Percentiles rank a stretch among this genome's conserved stretches.
Conservation (phyloP, 2,797 vertebrate genomes). For the Centroberyx gerrardi region DNA sequence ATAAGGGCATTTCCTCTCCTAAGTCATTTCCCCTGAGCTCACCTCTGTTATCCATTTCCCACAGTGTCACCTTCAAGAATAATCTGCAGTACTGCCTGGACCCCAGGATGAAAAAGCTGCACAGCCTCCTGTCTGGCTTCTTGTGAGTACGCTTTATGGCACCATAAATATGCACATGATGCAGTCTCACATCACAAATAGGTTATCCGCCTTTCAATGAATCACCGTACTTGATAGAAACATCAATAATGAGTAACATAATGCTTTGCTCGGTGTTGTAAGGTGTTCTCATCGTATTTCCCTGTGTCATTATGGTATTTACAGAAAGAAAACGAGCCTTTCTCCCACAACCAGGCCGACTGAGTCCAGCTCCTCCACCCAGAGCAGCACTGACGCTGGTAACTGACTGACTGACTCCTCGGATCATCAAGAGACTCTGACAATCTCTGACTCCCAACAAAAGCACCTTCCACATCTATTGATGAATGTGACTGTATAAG, state of each 20-base stretch:
- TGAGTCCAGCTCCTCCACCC: not conserved
- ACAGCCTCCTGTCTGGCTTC: constrained; percentile 25
- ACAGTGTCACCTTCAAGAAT: constrained; percentile 62
- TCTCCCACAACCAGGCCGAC: not conserved
- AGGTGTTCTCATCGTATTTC: constrained; percentile 29
- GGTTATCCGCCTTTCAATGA: not conserved
- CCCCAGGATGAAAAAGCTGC: constrained; percentile 6
- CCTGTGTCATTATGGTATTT: constrained; percentile 6
- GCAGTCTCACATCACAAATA: not conserved
- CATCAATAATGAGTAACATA: not conserved
- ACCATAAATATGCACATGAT: not conserved
- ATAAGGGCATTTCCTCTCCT: not conserved
- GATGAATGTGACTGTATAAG: not conserved
- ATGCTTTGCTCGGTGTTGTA: not conserved
- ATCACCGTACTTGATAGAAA: not conserved
- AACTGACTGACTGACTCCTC: constrained; percentile 11
- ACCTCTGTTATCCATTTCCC: constrained; percentile 20
- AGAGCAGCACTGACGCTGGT: not conserved
- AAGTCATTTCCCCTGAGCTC: constrained; percentile 6
- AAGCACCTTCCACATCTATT: constrained; percentile 15
- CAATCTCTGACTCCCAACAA: constrained; percentile 9
- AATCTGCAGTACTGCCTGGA: constrained; percentile 72
- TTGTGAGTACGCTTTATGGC: constrained; percentile 63
- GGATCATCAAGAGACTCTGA: not conserved
- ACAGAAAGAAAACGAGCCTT: not conserved